Base-by-base conservation (phyloP, 2,888 invertebrate genomes). In the Sarcophaga variegata region DNA sequence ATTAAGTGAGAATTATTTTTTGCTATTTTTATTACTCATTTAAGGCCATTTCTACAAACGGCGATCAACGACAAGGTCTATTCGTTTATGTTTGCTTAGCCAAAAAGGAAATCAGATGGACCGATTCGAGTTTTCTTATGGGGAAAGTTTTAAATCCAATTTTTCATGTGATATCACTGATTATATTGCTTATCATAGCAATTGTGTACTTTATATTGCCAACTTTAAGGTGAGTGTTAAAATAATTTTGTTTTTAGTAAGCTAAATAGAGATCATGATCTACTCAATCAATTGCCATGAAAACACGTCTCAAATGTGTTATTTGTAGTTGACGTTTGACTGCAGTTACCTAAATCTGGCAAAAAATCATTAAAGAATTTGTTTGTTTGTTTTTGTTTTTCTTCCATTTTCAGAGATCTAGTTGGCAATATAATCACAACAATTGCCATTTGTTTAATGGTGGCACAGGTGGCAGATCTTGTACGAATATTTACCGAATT, bases 391-490 rank as follows among this genome's bases (percentile, higher is more conserved):
- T 54, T 54, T 47, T 20, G 20, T 47, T 75, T 22, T 17, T 22
- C 14, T 59, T 69, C n/a, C 3, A 12, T 14, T 88, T 83, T 83
- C 86, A 93, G 93, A 90, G 97, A 97, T 94, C 94, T 97, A 74
- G 96, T 97, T 59, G 97, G 97, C 3, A 97, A 97, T 92, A 97
- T 97, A 88, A 95, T 97, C 84, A 97, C 97, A 2, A 97, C 97
- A 70, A 96, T 97, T 91, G 96, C 96, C 82, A 91, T 97, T 66
- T 97, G 97, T 90, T 94, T 97, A 89, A 96, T 97, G 90, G 94
- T 96, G 6, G 96, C 96, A 89, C 97, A 97, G 93, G 95, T 96
- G 10, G 97, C 97, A 11, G 96, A 97, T 91, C 94, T 96, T 86
- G 96, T 97, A 20, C 94, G 96, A 90, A 96, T 97, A 91, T 96